phyloP scores from a whole-genome alignment of 2,888 invertebrate genomes.

The Netelia inedita region DNA sequence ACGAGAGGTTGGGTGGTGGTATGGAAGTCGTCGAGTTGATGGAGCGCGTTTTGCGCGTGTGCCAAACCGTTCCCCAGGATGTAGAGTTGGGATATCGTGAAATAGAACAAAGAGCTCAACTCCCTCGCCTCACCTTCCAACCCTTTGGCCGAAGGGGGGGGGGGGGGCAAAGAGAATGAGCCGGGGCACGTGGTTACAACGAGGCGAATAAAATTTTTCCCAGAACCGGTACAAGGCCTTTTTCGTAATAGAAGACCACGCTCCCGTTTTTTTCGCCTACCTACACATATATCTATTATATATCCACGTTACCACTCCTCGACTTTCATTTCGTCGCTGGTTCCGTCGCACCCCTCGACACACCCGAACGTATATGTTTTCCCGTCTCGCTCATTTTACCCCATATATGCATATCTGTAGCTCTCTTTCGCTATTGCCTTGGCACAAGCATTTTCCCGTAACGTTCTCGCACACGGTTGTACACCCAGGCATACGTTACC shows the following conservation, averaged over 20 bases:
- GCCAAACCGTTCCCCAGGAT: constrained; percentile 13
- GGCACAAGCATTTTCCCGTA: constrained; percentile 58
- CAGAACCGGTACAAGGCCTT: constrained; percentile 79
- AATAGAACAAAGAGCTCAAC: constrained; percentile 80
- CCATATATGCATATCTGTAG: constrained; percentile 37
- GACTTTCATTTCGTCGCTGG: constrained; percentile 65
- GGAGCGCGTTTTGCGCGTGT: constrained; percentile 48
- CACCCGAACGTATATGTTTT: constrained; percentile 50
- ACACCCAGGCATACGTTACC: constrained; percentile 33
- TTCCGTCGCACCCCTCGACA: constrained; percentile 23
- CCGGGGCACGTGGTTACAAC: constrained; percentile 78
- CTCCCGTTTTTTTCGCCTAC: constrained; percentile 72
- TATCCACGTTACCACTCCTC: constrained; percentile 34
- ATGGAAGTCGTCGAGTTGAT: constrained; percentile 33
- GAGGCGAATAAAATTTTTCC: constrained; percentile 79
- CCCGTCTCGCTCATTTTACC: constrained; percentile 53
- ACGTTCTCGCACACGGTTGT: constrained; percentile 36
- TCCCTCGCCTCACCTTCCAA: constrained; percentile 65
- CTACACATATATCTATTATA: constrained; percentile 19
- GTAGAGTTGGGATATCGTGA: constrained; percentile 39
- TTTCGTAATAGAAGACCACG: constrained; percentile 78
- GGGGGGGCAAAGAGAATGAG: constrained; percentile 18
- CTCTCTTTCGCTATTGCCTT: constrained; percentile 52
- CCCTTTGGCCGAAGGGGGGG: background rate
- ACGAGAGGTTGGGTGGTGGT: background rate